A percentile compares a stretch with the other conserved stretches of the same genome.
These are phyloP conservation scores for Trichosurus vulpecula DNA, from an alignment of 2,797 vertebrate species.

Conservation along the genomic window DNA sequence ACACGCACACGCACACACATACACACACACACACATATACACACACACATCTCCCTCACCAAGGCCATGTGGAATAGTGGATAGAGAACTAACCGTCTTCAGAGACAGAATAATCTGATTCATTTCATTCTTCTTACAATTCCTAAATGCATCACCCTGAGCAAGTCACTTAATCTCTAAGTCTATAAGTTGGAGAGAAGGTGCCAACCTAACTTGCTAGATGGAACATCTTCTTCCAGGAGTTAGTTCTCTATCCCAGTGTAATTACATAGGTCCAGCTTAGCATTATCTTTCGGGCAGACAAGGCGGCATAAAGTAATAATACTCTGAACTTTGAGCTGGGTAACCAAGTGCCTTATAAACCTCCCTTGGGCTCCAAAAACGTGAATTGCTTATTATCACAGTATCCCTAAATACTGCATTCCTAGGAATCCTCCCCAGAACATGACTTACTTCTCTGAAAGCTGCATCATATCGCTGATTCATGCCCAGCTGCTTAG, in stretches of 20 bases:
- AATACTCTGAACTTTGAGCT: background rate
- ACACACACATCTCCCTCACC: background rate
- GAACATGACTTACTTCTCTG: constrained; percentile 17
- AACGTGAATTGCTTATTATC: background rate
- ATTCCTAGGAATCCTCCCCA: background rate
- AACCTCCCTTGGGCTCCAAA: background rate
- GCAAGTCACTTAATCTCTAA: background rate
- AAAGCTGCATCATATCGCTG: constrained; percentile 14
- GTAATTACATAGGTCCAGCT: background rate
- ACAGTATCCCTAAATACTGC: background rate
- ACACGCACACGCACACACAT: no score
- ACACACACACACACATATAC: no score
- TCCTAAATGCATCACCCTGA: background rate
- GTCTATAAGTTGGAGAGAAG: background rate
- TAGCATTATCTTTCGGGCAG: background rate
- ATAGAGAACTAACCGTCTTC: background rate
- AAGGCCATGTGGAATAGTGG: background rate
- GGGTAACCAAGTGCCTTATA: background rate
- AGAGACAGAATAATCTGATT: background rate
- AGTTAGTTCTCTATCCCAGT: background rate
- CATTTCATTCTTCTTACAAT: background rate
- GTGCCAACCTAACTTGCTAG: background rate
- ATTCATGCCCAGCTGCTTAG: background rate
- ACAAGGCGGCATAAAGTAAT: background rate
- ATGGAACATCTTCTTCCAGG: background rate